Base-by-base conservation (phyloP, 2,113 vertebrate genomes). In the Callorhinus ursinus region DNA sequence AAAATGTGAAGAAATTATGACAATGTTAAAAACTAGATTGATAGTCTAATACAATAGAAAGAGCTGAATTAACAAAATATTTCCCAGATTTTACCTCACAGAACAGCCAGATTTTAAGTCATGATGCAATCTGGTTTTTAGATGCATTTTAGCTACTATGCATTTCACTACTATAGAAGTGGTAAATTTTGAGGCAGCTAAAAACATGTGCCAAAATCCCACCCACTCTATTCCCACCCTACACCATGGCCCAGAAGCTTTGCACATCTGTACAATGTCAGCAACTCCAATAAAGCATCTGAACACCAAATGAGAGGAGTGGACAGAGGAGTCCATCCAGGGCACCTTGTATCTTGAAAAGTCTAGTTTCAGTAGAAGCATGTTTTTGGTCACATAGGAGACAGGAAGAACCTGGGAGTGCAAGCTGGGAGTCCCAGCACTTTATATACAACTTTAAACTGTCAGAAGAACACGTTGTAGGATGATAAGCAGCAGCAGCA, bases 61-160 rank as follows among this genome's bases (percentile, higher is more conserved):
- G 49, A 97, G 22, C n/a, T 82, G 36, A 96, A 57, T 80, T 81
- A 71, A 93, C n/a, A 55, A 80, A 79, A 72, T 31, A 21, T 21
- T 87, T 71, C 49, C 31, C 12, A 69, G 59, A 11, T n/a, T 65
- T 83, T 55, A 61, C 21, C 4, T 90, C 84, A 74, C 22, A 79
- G 59, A 71, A 65, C 55, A 90, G 4, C n/a, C 46, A 83, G 42
- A 71, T 72, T 85, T 96, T 93, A 87, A 51, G 65, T 95, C 59
- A 95, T 72, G 42, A 49, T 77, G 74, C 42, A 49, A 69, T 36
- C n/a, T 69, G 36, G 33, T 69, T 69, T 69, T 69, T 69, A 57
- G 74, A 31, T 49, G 26, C 42, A 77, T 49, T 49, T 77, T 77
- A 31, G 7, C 4, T 77, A 46, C 28, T 49, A 53, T 77, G 31